A percentile compares a stretch with the other conserved stretches of the same genome.
These are phyloP conservation scores for Vipera ursinii DNA, from an alignment of 2,797 vertebrate genomes.

Conservation along the genomic window DNA sequence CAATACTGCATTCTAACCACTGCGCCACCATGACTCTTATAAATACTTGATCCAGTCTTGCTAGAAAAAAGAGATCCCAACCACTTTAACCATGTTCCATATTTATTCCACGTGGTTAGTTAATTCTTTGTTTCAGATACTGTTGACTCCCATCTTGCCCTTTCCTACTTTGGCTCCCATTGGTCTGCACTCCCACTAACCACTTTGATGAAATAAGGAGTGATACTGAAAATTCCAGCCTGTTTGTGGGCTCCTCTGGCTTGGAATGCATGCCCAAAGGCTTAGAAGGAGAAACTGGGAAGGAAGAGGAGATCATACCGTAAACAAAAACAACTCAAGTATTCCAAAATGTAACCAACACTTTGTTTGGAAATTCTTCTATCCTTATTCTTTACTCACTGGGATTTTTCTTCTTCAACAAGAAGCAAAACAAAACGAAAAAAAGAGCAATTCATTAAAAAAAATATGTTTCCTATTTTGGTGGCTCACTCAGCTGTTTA, in stretches of 20 bases:
- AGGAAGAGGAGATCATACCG: conserved; percentile 29
- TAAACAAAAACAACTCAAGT: conserved; percentile 50
- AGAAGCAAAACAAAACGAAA: neutral
- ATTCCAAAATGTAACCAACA: conserved; percentile 45
- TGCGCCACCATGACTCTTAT: neutral
- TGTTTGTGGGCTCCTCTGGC: conserved; percentile 38
- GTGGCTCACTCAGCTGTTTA: conserved; percentile 6
- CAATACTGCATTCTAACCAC: neutral
- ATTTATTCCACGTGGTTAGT: neutral
- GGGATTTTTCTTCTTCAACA: conserved; percentile 7
- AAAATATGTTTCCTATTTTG: conserved; percentile 26
- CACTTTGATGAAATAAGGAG: neutral
- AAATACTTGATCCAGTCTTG: neutral
- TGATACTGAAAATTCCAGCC: neutral
- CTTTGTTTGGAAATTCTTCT: conserved; percentile 50
- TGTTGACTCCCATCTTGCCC: neutral
- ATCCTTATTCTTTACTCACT: conserved; percentile 30
- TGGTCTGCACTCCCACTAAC: neutral
- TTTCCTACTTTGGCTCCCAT: neutral
- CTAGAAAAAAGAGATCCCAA: neutral
- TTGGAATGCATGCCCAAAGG: conserved; percentile 38
- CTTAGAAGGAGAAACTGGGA: conserved; percentile 48
- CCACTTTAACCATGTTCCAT: neutral
- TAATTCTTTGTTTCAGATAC: neutral
- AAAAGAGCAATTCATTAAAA: neutral